These are phyloP conservation scores for Gambusia affinis DNA, from an alignment of 2,113 vertebrate genomes.

Conservation along the genomic window DNA sequence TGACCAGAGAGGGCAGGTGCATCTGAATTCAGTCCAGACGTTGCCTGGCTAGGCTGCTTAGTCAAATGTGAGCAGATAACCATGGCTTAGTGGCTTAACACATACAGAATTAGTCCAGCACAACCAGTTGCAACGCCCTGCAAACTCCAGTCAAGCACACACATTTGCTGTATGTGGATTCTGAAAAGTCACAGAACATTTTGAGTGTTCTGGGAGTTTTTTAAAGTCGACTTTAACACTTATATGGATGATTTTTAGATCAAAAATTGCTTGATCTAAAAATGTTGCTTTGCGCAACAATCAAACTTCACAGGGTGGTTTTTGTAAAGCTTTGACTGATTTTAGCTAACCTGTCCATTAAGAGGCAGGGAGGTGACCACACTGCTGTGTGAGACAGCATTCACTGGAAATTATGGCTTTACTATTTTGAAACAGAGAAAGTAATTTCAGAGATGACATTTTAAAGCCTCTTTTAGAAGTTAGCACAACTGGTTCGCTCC, in stretches of 20 bases:
- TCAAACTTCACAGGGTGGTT: too few species aligned
- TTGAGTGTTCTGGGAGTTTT: not conserved
- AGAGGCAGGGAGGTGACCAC: not conserved
- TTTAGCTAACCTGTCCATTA: too few species aligned
- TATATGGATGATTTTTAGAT: not conserved
- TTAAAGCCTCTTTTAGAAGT: too few species aligned
- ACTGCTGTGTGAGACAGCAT: not conserved
- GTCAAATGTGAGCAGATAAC: conserved; percentile 62
- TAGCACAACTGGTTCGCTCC: too few species aligned
- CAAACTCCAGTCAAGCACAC: conserved; percentile 3
- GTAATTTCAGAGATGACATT: too few species aligned
- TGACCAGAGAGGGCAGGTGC: not conserved
- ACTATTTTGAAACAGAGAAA: not conserved
- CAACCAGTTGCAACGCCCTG: conserved; percentile 20
- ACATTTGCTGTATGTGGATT: not conserved
- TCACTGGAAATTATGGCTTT: not conserved
- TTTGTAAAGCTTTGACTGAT: too few species aligned
- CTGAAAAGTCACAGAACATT: conserved; percentile 8
- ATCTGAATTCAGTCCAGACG: conserved; percentile 15
- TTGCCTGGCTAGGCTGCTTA: conserved; percentile 56
- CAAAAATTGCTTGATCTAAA: too few species aligned
- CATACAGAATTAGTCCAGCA: conserved; percentile 57
- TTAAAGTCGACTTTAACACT: not conserved
- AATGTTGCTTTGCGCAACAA: too few species aligned
- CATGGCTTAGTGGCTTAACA: conserved; percentile 62